Evolutionary conservation across 2,888 invertebrate genomes (phyloP), one percentile per base, ranked within the genome.

Genomic region (Eupithecia centaureata): DNA sequence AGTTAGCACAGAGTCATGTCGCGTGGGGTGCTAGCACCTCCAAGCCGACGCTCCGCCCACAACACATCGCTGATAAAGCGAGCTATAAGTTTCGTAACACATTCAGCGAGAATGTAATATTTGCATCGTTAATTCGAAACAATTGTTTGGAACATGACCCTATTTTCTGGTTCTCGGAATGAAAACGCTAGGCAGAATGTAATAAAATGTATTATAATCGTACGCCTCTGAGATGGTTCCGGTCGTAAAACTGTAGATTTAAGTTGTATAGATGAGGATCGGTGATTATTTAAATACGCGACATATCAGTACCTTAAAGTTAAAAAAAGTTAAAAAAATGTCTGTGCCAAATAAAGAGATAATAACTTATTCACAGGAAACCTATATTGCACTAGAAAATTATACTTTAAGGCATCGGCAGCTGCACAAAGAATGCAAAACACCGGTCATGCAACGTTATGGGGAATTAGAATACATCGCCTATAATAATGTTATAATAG

Each of bases 11-110:
- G 70, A 80, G 78, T 76, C 78, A 73, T 76, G 76, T 79, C 77
- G 83, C 83, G 85, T 82, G 84, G 82, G 85, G 82, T 79, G 81
- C 73, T 69, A 63, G 72, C 73, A 71, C 74, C 76, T 78, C 82
- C 80, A 77, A 75, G 76, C 76, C 70, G 71, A 70, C 69, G 71
- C 71, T 67, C 76, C 79, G 77, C 83, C 83, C 78, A 84, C 85
- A 75, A 56, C 75, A 75, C 71, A 75, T 74, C 73, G 63, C 68
- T 76, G 76, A 76, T 76, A 74, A 71, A 70, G 62, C 68, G 67
- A 60, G 27, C 61, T 61, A 62, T 66, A 67, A 65, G 68, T 72
- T 72, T 73, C 67, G 67, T 67, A 74, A 73, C 68, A 69, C 70
- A 68, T 71, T 70, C 71, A 68, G 61, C 64, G 56, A 63, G 58